These are phyloP conservation scores for Oligia latruncula DNA, from an alignment of 2,888 invertebrate species.

Conservation along the genomic window DNA sequence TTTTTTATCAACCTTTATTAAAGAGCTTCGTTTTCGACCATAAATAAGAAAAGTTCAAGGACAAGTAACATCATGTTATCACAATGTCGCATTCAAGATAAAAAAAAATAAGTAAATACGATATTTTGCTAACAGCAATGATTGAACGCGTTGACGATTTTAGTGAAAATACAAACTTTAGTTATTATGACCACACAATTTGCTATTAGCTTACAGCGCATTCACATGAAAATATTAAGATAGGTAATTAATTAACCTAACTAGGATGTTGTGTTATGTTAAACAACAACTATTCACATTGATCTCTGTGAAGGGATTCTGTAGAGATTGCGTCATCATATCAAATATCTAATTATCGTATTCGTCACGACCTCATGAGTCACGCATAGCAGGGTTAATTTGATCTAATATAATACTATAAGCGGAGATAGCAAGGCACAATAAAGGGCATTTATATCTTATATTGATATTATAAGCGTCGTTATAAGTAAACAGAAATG, in stretches of 20 bases:
- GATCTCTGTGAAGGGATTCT: constrained; percentile 22
- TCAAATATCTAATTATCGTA: constrained; percentile 40
- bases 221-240: not conserved
- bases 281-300: constrained; percentile 12
- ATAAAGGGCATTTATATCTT: constrained; percentile 40
- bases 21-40: not conserved
- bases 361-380: constrained; percentile 47
- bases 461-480: constrained; percentile 10
- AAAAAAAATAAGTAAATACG: not conserved
- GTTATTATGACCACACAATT: not conserved
- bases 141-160: not conserved
- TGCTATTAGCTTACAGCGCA: not conserved
- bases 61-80: constrained; percentile 28
- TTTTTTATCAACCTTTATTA: not conserved
- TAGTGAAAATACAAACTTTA: not conserved
- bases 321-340: constrained; percentile 45
- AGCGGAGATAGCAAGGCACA: constrained; percentile 55
- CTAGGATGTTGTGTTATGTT: not conserved
- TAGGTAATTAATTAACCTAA: not conserved
- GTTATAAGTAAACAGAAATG: constrained; percentile 6
- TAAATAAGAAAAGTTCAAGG: constrained; percentile 25
- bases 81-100: constrained; percentile 13
- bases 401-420: constrained; percentile 31
- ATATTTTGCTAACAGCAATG: constrained; percentile 3
- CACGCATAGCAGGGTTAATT: constrained; percentile 36